Conservation (phyloP, 2,113 vertebrate genomes). For the Deroptyus accipitrinus region DNA sequence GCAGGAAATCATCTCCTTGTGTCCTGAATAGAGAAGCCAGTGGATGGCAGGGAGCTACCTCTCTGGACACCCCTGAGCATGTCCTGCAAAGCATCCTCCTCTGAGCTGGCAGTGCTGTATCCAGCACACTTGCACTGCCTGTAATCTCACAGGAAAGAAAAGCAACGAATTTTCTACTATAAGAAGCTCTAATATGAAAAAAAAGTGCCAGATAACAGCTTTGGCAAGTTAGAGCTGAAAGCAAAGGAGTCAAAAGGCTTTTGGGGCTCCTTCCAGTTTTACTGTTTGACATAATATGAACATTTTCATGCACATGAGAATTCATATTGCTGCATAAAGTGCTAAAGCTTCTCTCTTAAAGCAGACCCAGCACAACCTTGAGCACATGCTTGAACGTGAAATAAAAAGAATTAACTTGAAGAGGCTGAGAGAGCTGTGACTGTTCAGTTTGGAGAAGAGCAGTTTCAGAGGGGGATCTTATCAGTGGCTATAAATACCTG, state of each 20-base stretch:
- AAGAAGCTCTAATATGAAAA: neutral
- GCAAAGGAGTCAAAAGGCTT: neutral
- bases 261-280: neutral
- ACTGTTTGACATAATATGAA: neutral
- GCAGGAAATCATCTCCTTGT: neutral
- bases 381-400: neutral
- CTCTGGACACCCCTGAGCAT: neutral
- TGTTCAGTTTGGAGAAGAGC: neutral
- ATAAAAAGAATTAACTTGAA: neutral
- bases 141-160: neutral
- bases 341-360: neutral
- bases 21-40: neutral
- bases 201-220: neutral
- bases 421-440: neutral
- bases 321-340: neutral
- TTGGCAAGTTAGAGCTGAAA: neutral
- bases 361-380: neutral
- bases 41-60: rapidly evolving
- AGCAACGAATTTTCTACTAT: rapidly evolving
- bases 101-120: rapidly evolving
- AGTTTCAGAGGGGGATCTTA: neutral
- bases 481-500: neutral
- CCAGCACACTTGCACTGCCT: neutral
- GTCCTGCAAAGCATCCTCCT: rapidly evolving
- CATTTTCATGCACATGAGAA: neutral